A percentile compares a stretch with the other conserved stretches of the same genome.
These are phyloP conservation scores for Enteromius argenteus DNA, from an alignment of 2,797 vertebrate genomes.

Conservation along the genomic window DNA sequence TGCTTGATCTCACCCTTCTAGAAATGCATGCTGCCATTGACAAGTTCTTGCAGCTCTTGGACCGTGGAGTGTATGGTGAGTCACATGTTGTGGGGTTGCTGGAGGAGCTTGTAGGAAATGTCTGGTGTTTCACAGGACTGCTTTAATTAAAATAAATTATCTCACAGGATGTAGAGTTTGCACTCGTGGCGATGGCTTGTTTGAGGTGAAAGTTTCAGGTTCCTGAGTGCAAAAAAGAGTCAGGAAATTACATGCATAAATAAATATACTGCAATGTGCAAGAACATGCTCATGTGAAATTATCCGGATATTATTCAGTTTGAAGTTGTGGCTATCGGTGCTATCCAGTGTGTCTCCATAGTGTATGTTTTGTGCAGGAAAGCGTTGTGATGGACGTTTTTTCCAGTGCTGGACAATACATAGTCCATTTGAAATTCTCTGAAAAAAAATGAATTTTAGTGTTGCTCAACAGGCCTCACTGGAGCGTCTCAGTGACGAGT, in stretches of 20 bases:
- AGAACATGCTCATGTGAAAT: not conserved
- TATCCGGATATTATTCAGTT: not conserved
- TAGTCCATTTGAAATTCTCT: not conserved
- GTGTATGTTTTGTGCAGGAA: slow-evolving; percentile 1
- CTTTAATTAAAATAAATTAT: not conserved
- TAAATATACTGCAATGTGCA: not conserved
- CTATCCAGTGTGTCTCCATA: not conserved
- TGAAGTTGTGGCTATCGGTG: not conserved
- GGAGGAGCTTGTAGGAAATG: not conserved
- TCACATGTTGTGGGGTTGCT: slow-evolving; percentile 23
- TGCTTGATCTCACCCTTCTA: slow-evolving; percentile 85
- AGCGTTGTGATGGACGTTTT: not conserved
- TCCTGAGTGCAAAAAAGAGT: not conserved
- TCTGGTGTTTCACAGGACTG: not conserved
- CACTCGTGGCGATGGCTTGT: not conserved
- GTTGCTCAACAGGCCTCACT: not conserved
- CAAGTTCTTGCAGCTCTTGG: slow-evolving; percentile 84
- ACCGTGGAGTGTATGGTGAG: slow-evolving; percentile 87
- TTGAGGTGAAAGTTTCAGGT: slow-evolving; percentile 1
- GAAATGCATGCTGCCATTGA: slow-evolving; percentile 84
- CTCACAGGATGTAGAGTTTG: slow-evolving; percentile 21
- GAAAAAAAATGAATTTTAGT: not conserved
- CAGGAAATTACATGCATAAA: not conserved
- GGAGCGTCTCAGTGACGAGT: slow-evolving; percentile 1
- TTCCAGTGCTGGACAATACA: slow-evolving; percentile 1